phyloP scores from a whole-genome alignment of 1,140 invertebrate genomes.

The Drosophila yakuba region DNA sequence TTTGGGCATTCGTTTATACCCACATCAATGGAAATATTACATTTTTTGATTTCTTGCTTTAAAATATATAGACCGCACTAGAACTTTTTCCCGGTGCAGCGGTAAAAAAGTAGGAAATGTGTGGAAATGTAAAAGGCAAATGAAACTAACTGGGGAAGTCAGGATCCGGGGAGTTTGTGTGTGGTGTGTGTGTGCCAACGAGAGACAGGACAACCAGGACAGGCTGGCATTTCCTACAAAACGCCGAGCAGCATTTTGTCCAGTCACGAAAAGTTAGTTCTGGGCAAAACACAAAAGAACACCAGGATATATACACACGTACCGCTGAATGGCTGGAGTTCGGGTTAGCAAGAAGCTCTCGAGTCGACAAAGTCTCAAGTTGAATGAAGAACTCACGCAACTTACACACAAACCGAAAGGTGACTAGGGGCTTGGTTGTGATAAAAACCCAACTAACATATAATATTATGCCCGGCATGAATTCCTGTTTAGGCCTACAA shows the following conservation, averaged over 20 bases:
- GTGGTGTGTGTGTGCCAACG: conserved; percentile 65
- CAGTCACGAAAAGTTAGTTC: conserved; percentile 77
- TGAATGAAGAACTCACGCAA: conserved; percentile 75
- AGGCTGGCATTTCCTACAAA: conserved; percentile 58
- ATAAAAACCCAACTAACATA: conserved; percentile 14
- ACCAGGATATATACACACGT: conserved; percentile 24
- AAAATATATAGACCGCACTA: neutral
- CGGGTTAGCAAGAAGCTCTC: conserved; percentile 66
- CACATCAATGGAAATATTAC: too few species aligned
- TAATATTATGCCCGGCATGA: conserved; percentile 13
- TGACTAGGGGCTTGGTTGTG: neutral
- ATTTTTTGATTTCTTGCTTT: too few species aligned
- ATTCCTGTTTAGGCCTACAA: conserved; percentile 41
- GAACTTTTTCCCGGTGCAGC: conserved; percentile 8
- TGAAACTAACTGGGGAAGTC: conserved; percentile 62
- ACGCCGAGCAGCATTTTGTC: conserved; percentile 61
- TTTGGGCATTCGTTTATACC: too few species aligned
- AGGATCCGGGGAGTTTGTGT: conserved; percentile 35
- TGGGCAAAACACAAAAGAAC: conserved; percentile 26
- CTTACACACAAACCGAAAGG: conserved; percentile 38
- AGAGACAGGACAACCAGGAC: conserved; percentile 56
- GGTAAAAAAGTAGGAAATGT: conserved; percentile 65
- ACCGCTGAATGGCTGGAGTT: conserved; percentile 50
- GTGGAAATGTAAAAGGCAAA: conserved; percentile 81
- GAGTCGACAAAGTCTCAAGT: conserved; percentile 64